phyloP scores from a whole-genome alignment of 2,888 invertebrate genomes.

The Ophraella communa region DNA sequence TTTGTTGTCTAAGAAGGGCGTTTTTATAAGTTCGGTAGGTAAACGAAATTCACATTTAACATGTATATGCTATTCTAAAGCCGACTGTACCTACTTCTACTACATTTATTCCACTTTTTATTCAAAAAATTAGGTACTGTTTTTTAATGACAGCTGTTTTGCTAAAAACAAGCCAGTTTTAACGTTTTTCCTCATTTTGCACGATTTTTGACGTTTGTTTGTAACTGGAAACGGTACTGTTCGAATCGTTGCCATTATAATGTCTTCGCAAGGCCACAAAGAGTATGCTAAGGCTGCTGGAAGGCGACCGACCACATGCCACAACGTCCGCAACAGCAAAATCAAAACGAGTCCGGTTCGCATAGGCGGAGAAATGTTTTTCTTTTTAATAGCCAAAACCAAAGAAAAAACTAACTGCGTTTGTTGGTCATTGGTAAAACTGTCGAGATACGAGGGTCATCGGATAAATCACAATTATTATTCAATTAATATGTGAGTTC shows the following conservation, averaged over 20 bases:
- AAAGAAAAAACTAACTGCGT: not conserved
- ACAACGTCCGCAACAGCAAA: constrained; percentile 26
- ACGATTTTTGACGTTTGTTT: not conserved
- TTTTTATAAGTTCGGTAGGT: too few species aligned
- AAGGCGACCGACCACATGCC: constrained; percentile 32
- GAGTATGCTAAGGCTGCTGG: constrained; percentile 17
- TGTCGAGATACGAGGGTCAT: not conserved
- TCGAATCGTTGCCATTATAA: constrained; percentile 31
- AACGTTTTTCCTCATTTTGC: too few species aligned
- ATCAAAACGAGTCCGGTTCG: constrained; percentile 31
- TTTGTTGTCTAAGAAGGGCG: too few species aligned
- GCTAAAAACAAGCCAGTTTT: not conserved
- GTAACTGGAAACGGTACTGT: not conserved
- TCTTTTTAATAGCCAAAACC: not conserved
- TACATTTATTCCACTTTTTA: too few species aligned
- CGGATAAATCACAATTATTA: not conserved
- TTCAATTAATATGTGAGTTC: not conserved
- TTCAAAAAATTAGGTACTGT: too few species aligned
- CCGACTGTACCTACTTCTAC: too few species aligned
- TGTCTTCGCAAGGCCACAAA: constrained; percentile 33
- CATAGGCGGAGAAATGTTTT: constrained; percentile 9
- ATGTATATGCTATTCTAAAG: too few species aligned
- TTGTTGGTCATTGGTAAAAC: not conserved
- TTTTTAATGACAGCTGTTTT: too few species aligned
- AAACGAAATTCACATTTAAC: too few species aligned